Conservation (phyloP, 1,140 invertebrate species). For the Heliconius nattereri region DNA sequence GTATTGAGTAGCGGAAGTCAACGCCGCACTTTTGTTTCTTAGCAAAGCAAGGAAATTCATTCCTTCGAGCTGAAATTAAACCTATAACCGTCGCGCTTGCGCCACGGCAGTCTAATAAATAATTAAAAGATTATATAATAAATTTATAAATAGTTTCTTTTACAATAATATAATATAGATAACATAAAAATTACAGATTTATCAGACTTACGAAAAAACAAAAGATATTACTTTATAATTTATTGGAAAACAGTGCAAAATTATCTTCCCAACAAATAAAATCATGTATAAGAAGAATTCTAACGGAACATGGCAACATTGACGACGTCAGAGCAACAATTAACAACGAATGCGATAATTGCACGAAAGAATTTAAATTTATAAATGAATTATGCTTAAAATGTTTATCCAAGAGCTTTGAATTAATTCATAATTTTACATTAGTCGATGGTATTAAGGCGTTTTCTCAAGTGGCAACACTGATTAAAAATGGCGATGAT, state of each 20-base stretch:
- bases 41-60: too few relatives aligned
- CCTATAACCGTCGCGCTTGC: too few relatives aligned
- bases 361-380: conserved; percentile 58
- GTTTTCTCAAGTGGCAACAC: conserved; percentile 69
- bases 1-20: too few relatives aligned
- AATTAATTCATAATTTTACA: conserved; percentile 66
- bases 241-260: conserved; percentile 56
- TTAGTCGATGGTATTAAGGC: conserved; percentile 73
- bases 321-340: conserved; percentile 52
- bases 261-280: conserved; percentile 64
- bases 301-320: conserved; percentile 66
- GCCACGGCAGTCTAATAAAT: too few relatives aligned
- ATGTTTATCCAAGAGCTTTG: conserved; percentile 79
- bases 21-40: too few relatives aligned
- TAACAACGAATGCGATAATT: conserved; percentile 51
- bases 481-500: conserved; percentile 60
- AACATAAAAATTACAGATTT: conserved; percentile 54
- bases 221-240: conserved; percentile 70
- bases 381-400: conserved; percentile 77
- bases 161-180: too few relatives aligned
- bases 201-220: conserved; percentile 65
- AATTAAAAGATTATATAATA: too few relatives aligned
- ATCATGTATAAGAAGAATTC: conserved; percentile 61
- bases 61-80: too few relatives aligned
- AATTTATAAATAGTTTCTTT: too few relatives aligned